Base-by-base conservation (phyloP, 2,888 invertebrate species). In the Empis livida region DNA sequence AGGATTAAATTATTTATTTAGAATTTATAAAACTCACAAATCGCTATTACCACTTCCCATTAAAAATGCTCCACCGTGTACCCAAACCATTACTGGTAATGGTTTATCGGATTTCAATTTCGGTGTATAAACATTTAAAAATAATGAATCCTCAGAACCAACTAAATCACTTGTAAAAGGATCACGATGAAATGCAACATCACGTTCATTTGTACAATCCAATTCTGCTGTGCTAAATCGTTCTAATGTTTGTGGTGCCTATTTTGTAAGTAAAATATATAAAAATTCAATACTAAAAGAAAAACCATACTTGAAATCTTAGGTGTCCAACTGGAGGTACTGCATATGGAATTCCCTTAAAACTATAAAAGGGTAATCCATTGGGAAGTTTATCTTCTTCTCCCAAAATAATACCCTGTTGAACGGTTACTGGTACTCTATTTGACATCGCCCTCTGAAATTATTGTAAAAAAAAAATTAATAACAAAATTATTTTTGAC, bases 281-380 rank as follows among this genome's bases (percentile, higher is more conserved):
- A 38, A 15, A 37, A 37, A 37, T 9, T 11, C 9, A 37, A 5
- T 37, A 10, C 4, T 14, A 9, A 14, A 37, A 14, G 3, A 38
- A 14, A 3, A 10, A 38, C 38, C 16, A 46, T 58, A 71, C 70
- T 54, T 61, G 58, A 48, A 67, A 71, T 42, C 71, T 56, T 5
- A 71, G 53, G 5, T 62, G 55, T 2, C 67, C 74, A 23, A 76
- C 43, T 14, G 78, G 77, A 17, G 78, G 74, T 48, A 71, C 71
- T 2, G 78, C 78, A 55, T 75, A 78, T 0, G 77, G 77, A 42
- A 78, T 71, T 2, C 76, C 73, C 52, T 72, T 71, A 54, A 75
- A 77, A 20, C 65, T 65, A 52, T 63, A 69, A 56, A 70, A 77
- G 35, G 64, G 48, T 42, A 63, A 56, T 9, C 71, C 67, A 55